phyloP scores from a whole-genome alignment of 2,888 invertebrate species.

The Noctua fimbriata region DNA sequence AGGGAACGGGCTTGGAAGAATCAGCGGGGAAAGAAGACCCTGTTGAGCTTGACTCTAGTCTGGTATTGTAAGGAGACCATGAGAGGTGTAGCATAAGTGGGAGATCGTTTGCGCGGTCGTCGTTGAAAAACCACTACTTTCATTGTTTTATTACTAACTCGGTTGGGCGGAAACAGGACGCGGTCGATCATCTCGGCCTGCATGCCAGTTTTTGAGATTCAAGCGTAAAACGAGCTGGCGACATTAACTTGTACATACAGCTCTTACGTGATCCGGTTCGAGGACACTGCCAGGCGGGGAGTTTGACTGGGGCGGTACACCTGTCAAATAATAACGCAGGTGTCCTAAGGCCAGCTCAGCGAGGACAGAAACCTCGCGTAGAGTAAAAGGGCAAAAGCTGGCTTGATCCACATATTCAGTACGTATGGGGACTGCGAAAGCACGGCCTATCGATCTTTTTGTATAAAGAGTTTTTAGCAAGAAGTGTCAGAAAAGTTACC shows the following conservation, averaged over 20 bases:
- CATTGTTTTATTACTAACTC: conserved; percentile 49
- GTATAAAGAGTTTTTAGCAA: conserved; percentile 90
- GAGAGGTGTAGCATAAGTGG: conserved; percentile 89
- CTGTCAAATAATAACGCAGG: conserved; percentile 92
- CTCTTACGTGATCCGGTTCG: conserved; percentile 88
- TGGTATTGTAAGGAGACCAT: conserved; percentile 91
- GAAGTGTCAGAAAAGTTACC: conserved; percentile 94
- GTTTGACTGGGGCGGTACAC: conserved; percentile 93
- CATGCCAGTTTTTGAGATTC: neutral
- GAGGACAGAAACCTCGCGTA: conserved; percentile 93
- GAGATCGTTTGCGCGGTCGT: conserved; percentile 40
- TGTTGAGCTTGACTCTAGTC: conserved; percentile 92
- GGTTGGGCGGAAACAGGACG: conserved; percentile 35
- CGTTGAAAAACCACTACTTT: conserved; percentile 49
- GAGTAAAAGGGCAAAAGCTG: conserved; percentile 93
- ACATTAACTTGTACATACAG: conserved; percentile 50
- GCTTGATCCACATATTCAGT: conserved; percentile 92
- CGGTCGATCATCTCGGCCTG: neutral
- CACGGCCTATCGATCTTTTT: conserved; percentile 92
- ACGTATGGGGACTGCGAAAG: conserved; percentile 92
- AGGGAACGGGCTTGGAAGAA: conserved; percentile 92
- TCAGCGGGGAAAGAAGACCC: conserved; percentile 94
- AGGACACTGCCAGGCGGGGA: conserved; percentile 91
- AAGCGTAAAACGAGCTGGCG: conserved; percentile 43
- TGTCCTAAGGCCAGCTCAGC: conserved; percentile 91